Percentiles rank a stretch among this genome's conserved stretches.
Conservation (phyloP, 1,140 invertebrate species). For the Wiebesia pumilae region DNA sequence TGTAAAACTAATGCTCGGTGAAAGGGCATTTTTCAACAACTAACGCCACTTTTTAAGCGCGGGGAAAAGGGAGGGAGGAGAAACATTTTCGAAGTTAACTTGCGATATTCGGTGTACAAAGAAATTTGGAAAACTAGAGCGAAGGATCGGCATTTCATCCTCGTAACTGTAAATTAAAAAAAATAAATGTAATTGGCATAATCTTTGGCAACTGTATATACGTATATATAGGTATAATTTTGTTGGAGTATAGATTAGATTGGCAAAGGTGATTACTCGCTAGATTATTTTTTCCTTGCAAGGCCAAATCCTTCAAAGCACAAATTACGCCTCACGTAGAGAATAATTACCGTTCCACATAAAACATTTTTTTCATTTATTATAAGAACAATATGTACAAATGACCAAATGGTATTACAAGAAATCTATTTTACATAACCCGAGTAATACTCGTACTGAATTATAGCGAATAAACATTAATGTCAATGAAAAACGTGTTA, state of each 20-base stretch:
- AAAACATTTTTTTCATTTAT: conserved; percentile 26
- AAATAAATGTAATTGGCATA: not conserved
- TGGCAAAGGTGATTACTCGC: not conserved
- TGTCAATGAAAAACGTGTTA: not conserved
- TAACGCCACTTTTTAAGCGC: not conserved
- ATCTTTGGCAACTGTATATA: not conserved
- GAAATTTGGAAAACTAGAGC: not conserved
- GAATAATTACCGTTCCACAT: not conserved
- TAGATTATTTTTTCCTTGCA: not conserved
- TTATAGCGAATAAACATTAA: not conserved
- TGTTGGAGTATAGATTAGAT: not conserved
- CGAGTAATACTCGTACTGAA: not conserved
- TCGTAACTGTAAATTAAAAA: conserved; percentile 1
- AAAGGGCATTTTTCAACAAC: not conserved
- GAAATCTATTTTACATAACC: conserved; percentile 1
- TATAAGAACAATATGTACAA: conserved; percentile 34
- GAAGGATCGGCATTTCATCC: not conserved
- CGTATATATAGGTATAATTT: too few species aligned
- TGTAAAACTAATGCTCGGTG: too few species aligned
- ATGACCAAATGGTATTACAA: conserved; percentile 10
- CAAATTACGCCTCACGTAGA: not conserved
- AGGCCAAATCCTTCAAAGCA: not conserved
- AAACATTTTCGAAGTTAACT: not conserved
- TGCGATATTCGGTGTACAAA: not conserved
- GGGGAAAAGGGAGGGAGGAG: too few species aligned